Evolutionary conservation across 1,140 invertebrate species (phyloP).

Genomic region (Drosophila oshimai): DNA sequence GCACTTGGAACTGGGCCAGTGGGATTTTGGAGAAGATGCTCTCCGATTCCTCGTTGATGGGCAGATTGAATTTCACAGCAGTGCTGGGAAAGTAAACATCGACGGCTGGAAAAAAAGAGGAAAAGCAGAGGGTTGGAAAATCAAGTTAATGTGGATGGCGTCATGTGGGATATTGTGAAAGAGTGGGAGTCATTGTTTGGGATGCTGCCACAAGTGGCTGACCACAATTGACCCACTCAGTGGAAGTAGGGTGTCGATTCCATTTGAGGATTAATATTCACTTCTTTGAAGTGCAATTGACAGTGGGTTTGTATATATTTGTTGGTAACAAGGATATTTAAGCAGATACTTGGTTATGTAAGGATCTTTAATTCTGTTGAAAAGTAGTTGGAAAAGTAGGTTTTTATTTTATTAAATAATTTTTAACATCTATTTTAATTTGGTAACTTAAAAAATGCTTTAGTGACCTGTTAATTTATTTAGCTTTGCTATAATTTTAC

Average conservation of each 20-base stretch:
- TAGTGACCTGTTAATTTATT: no score
- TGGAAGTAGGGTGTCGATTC: neutral
- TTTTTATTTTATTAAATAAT: no score
- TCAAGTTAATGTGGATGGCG: conserved; percentile 25
- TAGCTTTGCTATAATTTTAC: no score
- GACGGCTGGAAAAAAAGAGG: conserved; percentile 42
- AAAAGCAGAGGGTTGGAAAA: conserved; percentile 4
- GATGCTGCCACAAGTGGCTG: conserved; percentile 37
- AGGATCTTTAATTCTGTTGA: no score
- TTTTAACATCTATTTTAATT: no score
- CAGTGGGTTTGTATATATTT: neutral
- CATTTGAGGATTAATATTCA: conserved; percentile 21
- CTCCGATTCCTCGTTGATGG: conserved; percentile 76
- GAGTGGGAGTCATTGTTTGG: conserved; percentile 2
- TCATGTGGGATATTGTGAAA: conserved; percentile 1
- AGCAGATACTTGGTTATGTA: no score
- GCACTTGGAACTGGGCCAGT: conserved; percentile 75
- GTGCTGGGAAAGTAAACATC: conserved; percentile 80
- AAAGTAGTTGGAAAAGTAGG: no score
- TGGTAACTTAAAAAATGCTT: no score
- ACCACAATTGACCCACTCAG: conserved; percentile 33
- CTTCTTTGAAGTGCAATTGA: neutral
- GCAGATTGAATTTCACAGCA: conserved; percentile 71
- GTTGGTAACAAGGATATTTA: no score
- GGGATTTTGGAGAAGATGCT: conserved; percentile 81